Evolutionary conservation across 2,113 vertebrate species (phyloP).

Genomic region (Solenodon paradoxus): DNA sequence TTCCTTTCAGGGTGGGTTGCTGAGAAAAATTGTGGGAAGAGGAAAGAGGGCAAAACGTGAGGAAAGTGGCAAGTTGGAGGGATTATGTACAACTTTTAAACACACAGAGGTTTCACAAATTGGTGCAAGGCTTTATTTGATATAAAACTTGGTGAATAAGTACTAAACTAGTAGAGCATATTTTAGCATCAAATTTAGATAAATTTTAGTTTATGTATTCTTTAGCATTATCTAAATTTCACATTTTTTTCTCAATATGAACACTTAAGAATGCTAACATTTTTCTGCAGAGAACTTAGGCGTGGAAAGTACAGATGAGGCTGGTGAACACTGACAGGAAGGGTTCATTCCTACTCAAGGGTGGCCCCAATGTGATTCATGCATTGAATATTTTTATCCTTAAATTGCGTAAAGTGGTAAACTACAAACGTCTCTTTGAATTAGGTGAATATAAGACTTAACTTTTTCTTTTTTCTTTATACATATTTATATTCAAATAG

Average conservation of each 20-base stretch:
- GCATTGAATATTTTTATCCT: slow-evolving; percentile 45
- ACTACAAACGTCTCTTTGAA: slow-evolving; percentile 65
- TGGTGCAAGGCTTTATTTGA: neutral
- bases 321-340: neutral
- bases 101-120: neutral
- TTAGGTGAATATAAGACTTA: slow-evolving; percentile 69
- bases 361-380: slow-evolving; percentile 41
- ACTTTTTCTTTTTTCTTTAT: slow-evolving; percentile 63
- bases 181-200: neutral
- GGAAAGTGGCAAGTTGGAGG: neutral
- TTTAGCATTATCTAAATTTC: neutral
- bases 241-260: neutral
- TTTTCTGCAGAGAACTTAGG: slow-evolving; percentile 8
- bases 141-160: neutral
- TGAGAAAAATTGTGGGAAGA: neutral
- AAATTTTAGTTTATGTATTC: slow-evolving; percentile 3
- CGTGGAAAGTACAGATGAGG: neutral
- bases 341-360: neutral
- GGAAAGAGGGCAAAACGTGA: neutral
- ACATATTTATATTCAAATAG: slow-evolving; percentile 55
- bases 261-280: neutral
- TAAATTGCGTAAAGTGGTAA: slow-evolving; percentile 40
- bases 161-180: slow-evolving; percentile 27
- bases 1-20: neutral
- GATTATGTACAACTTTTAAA: neutral